phyloP scores from a whole-genome alignment of 2,888 invertebrate species.

The Argyresthia albistria region DNA sequence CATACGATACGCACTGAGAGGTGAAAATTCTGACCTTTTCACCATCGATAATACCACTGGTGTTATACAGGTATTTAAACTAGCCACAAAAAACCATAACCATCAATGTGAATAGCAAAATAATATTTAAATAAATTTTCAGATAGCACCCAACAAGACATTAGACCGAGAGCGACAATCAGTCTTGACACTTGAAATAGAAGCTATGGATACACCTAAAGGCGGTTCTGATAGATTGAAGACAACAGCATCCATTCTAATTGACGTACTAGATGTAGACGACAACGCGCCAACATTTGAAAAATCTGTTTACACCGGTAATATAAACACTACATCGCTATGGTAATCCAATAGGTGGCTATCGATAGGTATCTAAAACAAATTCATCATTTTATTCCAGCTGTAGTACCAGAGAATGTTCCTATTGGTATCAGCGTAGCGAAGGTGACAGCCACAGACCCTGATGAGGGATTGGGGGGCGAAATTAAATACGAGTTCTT shows the following conservation, averaged over 20 bases:
- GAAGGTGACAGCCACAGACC: slow-evolving; percentile 80
- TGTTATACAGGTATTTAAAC: slow-evolving; percentile 68
- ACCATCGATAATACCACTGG: slow-evolving; percentile 80
- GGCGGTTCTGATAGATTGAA: slow-evolving; percentile 79
- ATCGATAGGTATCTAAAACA: neutral
- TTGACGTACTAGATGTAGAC: slow-evolving; percentile 84
- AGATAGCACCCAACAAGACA: slow-evolving; percentile 75
- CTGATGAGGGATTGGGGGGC: slow-evolving; percentile 82
- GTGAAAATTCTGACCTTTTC: slow-evolving; percentile 82
- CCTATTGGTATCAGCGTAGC: slow-evolving; percentile 76
- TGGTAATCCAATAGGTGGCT: no score
- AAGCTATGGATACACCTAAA: slow-evolving; percentile 82
- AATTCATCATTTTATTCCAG: slow-evolving; percentile 29
- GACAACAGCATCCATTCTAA: slow-evolving; percentile 74
- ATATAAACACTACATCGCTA: neutral
- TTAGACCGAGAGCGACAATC: slow-evolving; percentile 83
- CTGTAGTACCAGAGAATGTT: slow-evolving; percentile 85
- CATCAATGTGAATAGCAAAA: neutral
- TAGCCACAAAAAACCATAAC: neutral
- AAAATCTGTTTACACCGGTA: slow-evolving; percentile 73
- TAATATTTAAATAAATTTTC: slow-evolving; percentile 7
- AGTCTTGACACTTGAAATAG: slow-evolving; percentile 77
- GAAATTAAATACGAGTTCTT: slow-evolving; percentile 80
- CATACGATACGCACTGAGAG: slow-evolving; percentile 79
- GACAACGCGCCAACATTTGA: slow-evolving; percentile 83